These are phyloP conservation scores for Drosophila barbarae DNA, from an alignment of 2,888 invertebrate species.

Conservation along the genomic window DNA sequence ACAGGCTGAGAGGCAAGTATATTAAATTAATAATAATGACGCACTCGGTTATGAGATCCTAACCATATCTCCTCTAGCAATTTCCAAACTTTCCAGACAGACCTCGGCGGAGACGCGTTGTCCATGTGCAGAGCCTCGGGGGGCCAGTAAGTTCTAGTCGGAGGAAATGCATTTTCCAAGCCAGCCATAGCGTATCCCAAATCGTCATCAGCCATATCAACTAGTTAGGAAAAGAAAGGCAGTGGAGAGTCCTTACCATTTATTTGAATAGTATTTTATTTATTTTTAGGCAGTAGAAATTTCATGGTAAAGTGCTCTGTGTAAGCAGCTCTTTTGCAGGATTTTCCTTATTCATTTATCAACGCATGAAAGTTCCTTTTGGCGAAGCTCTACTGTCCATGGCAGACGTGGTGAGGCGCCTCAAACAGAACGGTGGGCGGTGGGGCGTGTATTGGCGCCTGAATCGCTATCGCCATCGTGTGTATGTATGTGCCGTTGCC, in stretches of 20 bases:
- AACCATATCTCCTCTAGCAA: constrained; percentile 6
- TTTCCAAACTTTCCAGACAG: constrained; percentile 25
- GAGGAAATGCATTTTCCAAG: constrained; percentile 31
- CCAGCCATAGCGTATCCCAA: constrained; percentile 11
- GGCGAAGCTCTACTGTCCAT: constrained; percentile 2
- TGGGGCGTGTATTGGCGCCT: constrained; percentile 38
- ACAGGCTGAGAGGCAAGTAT: constrained; percentile 20
- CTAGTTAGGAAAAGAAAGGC: constrained; percentile 49
- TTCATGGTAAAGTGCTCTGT: background rate
- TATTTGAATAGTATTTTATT: background rate
- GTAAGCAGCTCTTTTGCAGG: background rate
- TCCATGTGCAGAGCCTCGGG: constrained; percentile 23
- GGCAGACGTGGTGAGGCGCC: constrained; percentile 41
- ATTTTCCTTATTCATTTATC: too few species aligned
- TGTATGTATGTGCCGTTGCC: constrained; percentile 27
- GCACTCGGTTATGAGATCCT: constrained; percentile 19
- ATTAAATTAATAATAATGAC: constrained; percentile 39
- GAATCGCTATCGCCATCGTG: constrained; percentile 17
- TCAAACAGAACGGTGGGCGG: constrained; percentile 51
- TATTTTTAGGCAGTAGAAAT: background rate
- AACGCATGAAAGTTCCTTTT: background rate
- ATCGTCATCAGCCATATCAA: constrained; percentile 38
- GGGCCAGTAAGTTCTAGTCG: constrained; percentile 19
- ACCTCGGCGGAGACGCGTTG: background rate
- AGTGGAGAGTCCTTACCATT: background rate